Evolutionary conservation across 2,113 vertebrate species (phyloP), one percentile per base, ranked within the genome.

Genomic region (Gallinago media): DNA sequence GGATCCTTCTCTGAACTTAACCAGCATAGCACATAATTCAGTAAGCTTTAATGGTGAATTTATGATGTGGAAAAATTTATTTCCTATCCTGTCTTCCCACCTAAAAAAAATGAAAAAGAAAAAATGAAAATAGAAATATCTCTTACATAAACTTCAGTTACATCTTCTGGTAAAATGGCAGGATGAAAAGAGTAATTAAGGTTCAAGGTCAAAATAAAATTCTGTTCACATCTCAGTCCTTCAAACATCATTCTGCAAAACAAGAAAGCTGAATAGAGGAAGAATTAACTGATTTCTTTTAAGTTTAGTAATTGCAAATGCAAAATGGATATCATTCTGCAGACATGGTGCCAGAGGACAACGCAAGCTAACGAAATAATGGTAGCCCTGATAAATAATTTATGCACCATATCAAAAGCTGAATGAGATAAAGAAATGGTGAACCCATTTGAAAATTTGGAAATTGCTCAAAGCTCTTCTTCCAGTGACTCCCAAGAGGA

Each of bases 321-420:
- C 93, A 96, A 95, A 98, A 95, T 97, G 67, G 96, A 74, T 96
- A 91, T 96, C 72, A 83, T 97, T 94, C 84, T 89, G 68, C 81
- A 97, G 95, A 96, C 85, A 71, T 73, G 85, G 85, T 97, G 97
- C 97, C 97, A 97, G 96, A 97, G 94, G 95, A 97, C 94, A 95
- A 80, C 58, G 83, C 68, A 80, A 95, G 75, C 96, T 97, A 96
- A 97, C 22, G 36, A 96, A 96, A 93, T 97, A 97, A 97, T 95
- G 95, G 91, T 46, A 75, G 95, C 54, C 90, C 74, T 81, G 34
- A 98, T 98, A 98, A 98, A 99, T 98, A 98, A 98, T 99, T 97
- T 95, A 98, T 97, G 94, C 88, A 74, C 29, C 50, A 94, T 98
- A 98, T 98, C 97, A 98, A 97, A 98, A 98, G 96, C 97, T 97